A percentile compares a stretch with the other conserved stretches of the same genome.
Conservation (phyloP, 2,888 invertebrate species). For the Autographa pulchrina region DNA sequence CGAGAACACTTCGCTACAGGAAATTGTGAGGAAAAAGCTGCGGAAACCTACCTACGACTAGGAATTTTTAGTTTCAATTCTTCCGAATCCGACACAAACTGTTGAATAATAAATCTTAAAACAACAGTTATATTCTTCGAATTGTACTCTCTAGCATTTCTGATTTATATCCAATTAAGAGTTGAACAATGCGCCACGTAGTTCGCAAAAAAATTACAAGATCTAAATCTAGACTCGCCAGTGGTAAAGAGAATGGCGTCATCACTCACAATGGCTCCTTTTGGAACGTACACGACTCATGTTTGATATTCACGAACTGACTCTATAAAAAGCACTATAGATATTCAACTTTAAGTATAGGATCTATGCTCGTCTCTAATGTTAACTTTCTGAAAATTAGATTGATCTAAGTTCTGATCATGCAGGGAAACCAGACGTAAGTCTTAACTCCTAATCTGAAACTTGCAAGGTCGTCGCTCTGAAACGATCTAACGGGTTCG, state of each 20-base stretch:
- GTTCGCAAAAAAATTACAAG: constrained; percentile 59
- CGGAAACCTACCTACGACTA: constrained; percentile 54
- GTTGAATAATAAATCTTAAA: neutral
- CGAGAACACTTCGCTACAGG: constrained; percentile 69
- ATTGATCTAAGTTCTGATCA: constrained; percentile 8
- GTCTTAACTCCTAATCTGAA: constrained; percentile 53
- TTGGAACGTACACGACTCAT: constrained; percentile 15
- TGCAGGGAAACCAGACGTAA: constrained; percentile 21
- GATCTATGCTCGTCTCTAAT: neutral
- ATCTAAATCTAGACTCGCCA: constrained; percentile 63
- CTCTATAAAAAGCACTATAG: constrained; percentile 9
- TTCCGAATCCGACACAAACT: constrained; percentile 26
- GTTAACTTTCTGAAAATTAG: neutral
- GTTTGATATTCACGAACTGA: constrained; percentile 19
- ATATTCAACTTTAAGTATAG: constrained; percentile 4
- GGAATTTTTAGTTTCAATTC: constrained; percentile 22
- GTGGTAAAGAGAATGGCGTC: constrained; percentile 67
- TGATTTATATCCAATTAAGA: constrained; percentile 40
- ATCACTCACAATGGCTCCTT: constrained; percentile 59
- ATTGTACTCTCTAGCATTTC: constrained; percentile 17
- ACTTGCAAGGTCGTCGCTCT: constrained; percentile 83
- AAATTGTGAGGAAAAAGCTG: constrained; percentile 74
- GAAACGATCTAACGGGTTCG: constrained; percentile 85
- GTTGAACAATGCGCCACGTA: constrained; percentile 43
- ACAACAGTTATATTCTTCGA: constrained; percentile 5